phyloP scores from a whole-genome alignment of 2,888 invertebrate genomes.

The Hirtodrosophila alboralis region DNA sequence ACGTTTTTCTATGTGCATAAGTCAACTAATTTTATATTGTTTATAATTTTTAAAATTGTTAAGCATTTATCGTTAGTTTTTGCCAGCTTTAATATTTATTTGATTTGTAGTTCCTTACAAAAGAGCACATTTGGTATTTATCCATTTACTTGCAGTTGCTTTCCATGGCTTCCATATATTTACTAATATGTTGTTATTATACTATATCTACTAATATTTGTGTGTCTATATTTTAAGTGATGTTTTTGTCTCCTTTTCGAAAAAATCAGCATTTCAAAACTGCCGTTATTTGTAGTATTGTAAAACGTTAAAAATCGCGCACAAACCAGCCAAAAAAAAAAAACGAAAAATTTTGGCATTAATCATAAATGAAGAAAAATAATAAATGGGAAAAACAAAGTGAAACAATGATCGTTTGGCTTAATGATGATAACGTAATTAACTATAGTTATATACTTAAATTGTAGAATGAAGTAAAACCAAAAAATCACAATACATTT shows the following conservation, averaged over 20 bases:
- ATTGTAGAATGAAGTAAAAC: constrained; percentile 49
- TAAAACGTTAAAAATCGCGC: constrained; percentile 68
- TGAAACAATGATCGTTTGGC: constrained; percentile 37
- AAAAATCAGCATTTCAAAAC: constrained; percentile 69
- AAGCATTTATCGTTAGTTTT: no score
- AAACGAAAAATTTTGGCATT: constrained; percentile 33
- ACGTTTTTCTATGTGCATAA: no score
- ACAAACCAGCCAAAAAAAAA: no score
- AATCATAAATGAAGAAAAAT: constrained; percentile 32
- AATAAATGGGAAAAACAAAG: constrained; percentile 26
- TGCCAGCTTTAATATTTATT: no score
- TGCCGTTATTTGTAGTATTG: constrained; percentile 80
- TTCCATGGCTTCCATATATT: constrained; percentile 52
- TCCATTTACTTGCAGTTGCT: constrained; percentile 49
- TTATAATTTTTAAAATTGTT: no score
- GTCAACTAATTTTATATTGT: no score
- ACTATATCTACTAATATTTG: no score
- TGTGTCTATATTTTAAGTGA: constrained; percentile 45
- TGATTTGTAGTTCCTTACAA: constrained; percentile 4
- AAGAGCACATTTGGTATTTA: background rate
- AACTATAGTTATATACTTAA: constrained; percentile 64
- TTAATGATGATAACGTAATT: constrained; percentile 55
- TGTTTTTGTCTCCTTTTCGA: constrained; percentile 33
- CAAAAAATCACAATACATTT: constrained; percentile 32
- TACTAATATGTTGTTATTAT: no score